A percentile compares a stretch with the other conserved stretches of the same genome.
These are phyloP conservation scores for Planococcus citri DNA, from an alignment of 1,140 invertebrate genomes.

Conservation along the genomic window DNA sequence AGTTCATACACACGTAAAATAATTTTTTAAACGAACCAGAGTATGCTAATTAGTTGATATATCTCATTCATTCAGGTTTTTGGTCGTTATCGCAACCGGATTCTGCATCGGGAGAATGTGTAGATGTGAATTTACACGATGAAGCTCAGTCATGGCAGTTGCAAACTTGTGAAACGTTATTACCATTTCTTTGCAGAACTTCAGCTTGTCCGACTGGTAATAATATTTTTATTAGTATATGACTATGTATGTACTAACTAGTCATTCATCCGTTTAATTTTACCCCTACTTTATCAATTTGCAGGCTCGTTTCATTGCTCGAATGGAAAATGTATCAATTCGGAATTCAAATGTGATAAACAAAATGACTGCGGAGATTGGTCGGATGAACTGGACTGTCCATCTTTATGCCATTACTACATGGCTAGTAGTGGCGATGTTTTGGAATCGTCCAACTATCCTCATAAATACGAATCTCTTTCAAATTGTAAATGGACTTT, in stretches of 20 bases:
- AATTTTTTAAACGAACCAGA: not conserved
- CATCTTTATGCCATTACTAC: constrained; percentile 76
- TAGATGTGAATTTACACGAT: constrained; percentile 60
- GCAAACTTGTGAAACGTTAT: constrained; percentile 79
- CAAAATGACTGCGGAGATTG: constrained; percentile 86
- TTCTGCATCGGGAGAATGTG: constrained; percentile 73
- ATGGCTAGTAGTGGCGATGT: constrained; percentile 89
- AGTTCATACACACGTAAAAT: too few species aligned
- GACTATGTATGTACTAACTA: not conserved
- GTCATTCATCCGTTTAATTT: not conserved
- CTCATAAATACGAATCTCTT: constrained; percentile 77
- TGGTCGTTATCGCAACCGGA: constrained; percentile 80
- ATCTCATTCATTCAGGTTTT: constrained; percentile 46
- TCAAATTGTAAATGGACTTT: constrained; percentile 94
- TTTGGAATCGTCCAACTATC: constrained; percentile 87
- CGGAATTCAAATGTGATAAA: constrained; percentile 79
- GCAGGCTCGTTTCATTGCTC: constrained; percentile 79
- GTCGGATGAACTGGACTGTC: constrained; percentile 83
- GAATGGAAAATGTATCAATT: constrained; percentile 81
- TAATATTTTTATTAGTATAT: constrained; percentile 26
- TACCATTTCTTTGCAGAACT: constrained; percentile 87
- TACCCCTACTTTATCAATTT: constrained; percentile 28
- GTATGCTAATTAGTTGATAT: not conserved
- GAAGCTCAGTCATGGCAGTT: constrained; percentile 78
- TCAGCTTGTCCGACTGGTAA: constrained; percentile 79